These are phyloP conservation scores for Hylia prasina DNA, from an alignment of 2,113 vertebrate genomes.

Conservation along the genomic window DNA sequence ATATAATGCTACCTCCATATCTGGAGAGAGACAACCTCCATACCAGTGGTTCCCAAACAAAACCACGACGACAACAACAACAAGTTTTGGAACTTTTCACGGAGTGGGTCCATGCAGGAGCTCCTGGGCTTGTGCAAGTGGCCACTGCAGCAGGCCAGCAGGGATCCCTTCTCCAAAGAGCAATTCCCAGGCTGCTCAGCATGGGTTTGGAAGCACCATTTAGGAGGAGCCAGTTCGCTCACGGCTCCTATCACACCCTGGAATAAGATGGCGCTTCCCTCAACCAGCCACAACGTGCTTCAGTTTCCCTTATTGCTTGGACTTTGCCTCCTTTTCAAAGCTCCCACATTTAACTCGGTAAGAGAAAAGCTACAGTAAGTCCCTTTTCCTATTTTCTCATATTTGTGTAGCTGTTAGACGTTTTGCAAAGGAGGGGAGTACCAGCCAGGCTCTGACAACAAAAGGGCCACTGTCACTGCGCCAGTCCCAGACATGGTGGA, in stretches of 20 bases:
- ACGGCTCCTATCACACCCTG: neutral
- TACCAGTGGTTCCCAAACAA: neutral
- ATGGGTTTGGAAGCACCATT: rapidly evolving
- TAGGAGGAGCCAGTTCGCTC: neutral
- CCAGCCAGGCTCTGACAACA: constrained; percentile 88
- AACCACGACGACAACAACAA: rapidly evolving
- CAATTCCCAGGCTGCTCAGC: rapidly evolving
- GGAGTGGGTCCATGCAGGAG: neutral
- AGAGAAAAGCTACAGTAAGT: constrained; percentile 81
- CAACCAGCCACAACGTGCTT: neutral
- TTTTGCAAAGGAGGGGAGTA: constrained; percentile 77
- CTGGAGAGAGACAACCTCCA: neutral
- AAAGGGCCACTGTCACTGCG: constrained; percentile 93
- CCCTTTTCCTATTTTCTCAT: constrained; percentile 92
- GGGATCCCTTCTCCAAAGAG: neutral
- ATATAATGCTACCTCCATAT: constrained; percentile 2
- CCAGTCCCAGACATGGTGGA: constrained; percentile 95
- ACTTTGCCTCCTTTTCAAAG: constrained; percentile 69
- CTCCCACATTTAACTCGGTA: constrained; percentile 73
- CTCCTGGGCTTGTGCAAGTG: rapidly evolving
- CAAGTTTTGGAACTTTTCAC: neutral
- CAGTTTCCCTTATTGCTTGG: constrained; percentile 57
- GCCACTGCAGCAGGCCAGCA: rapidly evolving
- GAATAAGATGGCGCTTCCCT: neutral
- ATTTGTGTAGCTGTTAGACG: constrained; percentile 87